Conservation (phyloP, 2,888 invertebrate genomes). For the Arctia plantaginis region DNA sequence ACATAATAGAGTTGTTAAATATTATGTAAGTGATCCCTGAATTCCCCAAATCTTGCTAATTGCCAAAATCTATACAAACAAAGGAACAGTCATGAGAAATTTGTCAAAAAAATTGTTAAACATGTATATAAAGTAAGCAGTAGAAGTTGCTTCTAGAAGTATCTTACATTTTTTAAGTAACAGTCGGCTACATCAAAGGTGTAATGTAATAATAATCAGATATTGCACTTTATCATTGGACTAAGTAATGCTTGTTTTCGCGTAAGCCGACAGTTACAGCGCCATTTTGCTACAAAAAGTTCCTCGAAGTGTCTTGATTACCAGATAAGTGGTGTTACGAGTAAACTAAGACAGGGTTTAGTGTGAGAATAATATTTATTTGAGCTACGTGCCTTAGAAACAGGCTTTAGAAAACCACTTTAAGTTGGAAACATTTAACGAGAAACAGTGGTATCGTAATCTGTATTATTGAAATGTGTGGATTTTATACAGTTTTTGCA, state of each 20-base stretch:
- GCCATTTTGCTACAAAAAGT: conserved; percentile 35
- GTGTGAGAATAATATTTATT: conserved; percentile 23
- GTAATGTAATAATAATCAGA: conserved; percentile 38
- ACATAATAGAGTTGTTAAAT: too few relatives aligned
- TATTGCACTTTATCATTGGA: conserved; percentile 47
- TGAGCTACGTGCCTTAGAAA: conserved; percentile 14
- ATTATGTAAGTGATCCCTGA: too few relatives aligned
- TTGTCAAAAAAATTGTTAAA: not conserved
- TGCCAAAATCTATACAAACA: not conserved
- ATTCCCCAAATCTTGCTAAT: not conserved
- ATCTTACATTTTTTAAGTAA: not conserved
- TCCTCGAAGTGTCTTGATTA: conserved; percentile 44
- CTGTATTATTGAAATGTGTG: not conserved
- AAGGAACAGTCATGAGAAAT: not conserved
- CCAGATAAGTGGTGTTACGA: conserved; percentile 39
- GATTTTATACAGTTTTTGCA: not conserved
- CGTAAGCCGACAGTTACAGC: conserved; percentile 34
- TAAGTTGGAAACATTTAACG: not conserved
- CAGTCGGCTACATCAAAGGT: conserved; percentile 47
- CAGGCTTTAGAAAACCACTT: not conserved
- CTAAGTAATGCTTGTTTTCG: conserved; percentile 43
- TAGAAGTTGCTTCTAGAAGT: not conserved
- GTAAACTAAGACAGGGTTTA: conserved; percentile 40
- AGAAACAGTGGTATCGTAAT: conserved; percentile 1
- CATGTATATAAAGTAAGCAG: not conserved